Conservation (phyloP, 2,888 invertebrate species). For the Ryuthela nishihirai region DNA sequence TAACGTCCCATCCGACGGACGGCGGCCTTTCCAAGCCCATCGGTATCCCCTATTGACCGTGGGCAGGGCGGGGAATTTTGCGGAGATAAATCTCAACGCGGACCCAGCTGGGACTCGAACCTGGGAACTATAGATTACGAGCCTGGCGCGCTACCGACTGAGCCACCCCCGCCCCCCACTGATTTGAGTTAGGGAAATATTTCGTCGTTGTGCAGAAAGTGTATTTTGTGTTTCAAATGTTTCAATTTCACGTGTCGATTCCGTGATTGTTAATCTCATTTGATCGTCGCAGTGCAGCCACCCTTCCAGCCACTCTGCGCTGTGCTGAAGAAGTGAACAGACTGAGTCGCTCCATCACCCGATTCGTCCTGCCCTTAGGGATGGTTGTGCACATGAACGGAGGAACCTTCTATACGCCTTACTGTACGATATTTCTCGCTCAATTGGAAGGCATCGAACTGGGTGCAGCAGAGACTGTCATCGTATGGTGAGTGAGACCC, state of each 20-base stretch:
- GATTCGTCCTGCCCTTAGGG: conserved; percentile 42
- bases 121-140: no score
- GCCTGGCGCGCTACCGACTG: no score
- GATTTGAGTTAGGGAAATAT: no score
- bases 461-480: conserved; percentile 13
- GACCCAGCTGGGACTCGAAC: no score
- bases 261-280: background rate
- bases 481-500: conserved; percentile 20
- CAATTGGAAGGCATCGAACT: conserved; percentile 26
- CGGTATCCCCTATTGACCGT: no score
- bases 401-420: conserved; percentile 32
- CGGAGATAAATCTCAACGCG: no score
- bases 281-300: conserved; percentile 33
- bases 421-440: conserved; percentile 23
- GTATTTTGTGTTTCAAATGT: no score
- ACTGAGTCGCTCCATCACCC: conserved; percentile 35
- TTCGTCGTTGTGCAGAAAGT: no score
- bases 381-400: conserved; percentile 43
- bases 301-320: conserved; percentile 31
- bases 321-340: conserved; percentile 40
- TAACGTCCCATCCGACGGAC: no score
- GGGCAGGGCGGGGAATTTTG: no score
- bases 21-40: no score
- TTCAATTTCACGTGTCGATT: background rate
- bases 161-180: no score